These are phyloP conservation scores for Andrena trimmerana DNA, from an alignment of 2,888 invertebrate species.

Conservation along the genomic window DNA sequence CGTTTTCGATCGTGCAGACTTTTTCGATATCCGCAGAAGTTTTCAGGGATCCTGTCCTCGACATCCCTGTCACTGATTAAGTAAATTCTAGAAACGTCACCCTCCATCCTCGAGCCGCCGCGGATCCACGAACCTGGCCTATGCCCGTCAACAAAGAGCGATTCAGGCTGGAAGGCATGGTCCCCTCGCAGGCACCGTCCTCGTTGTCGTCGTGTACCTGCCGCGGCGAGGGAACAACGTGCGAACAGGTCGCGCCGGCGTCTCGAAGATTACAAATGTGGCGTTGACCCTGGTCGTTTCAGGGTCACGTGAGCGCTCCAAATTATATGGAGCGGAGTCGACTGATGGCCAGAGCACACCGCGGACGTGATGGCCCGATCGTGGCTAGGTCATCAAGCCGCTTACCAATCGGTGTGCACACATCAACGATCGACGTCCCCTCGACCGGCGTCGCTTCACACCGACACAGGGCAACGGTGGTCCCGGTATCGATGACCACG, in stretches of 20 bases:
- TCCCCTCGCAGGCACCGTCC: slow-evolving; percentile 21
- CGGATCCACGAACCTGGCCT: no score
- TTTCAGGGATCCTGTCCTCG: slow-evolving; percentile 4
- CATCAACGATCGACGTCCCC: slow-evolving; percentile 31
- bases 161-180: background rate
- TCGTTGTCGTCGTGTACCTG: slow-evolving; percentile 68
- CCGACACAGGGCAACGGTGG: slow-evolving; percentile 27
- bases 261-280: slow-evolving; percentile 82
- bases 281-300: slow-evolving; percentile 81
- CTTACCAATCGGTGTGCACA: slow-evolving; percentile 75
- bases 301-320: slow-evolving; percentile 83
- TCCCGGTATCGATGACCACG: slow-evolving; percentile 51
- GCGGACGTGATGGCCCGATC: slow-evolving; percentile 80
- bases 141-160: slow-evolving; percentile 26
- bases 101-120: no score
- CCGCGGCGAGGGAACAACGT: slow-evolving; percentile 78
- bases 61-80: slow-evolving; percentile 33
- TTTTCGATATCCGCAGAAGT: background rate
- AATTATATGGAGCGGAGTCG: slow-evolving; percentile 83
- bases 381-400: slow-evolving; percentile 76
- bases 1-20: background rate
- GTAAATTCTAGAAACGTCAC: no score
- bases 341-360: slow-evolving; percentile 75
- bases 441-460: slow-evolving; percentile 31
- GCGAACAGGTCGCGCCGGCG: slow-evolving; percentile 83